Base-by-base conservation (phyloP, 2,797 vertebrate species). In the Leucoraja ocellata region DNA sequence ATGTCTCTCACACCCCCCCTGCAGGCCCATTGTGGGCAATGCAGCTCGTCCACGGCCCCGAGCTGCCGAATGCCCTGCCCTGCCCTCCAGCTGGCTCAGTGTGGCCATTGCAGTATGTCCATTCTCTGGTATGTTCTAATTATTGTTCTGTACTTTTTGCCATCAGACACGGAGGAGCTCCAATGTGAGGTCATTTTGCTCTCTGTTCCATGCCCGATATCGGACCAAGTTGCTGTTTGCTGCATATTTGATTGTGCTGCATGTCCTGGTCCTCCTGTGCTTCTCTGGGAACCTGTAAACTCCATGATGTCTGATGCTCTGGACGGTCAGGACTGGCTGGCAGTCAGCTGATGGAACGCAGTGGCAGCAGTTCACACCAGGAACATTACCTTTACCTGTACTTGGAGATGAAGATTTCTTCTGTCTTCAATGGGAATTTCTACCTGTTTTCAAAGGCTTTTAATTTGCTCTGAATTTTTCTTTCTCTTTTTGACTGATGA, bases 211-310 rank as follows among this genome's bases (percentile, higher is more conserved):
- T 95, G 98, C 98, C 65, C 97, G 98, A 13, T 97, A 98, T 93
- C 97, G 95, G 36, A 96, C 97, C 11, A 98, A 98, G 7, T 95
- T 99, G 91, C 96, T 99, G 6, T 95, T 96, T 77, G 95, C 96
- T 25, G 9, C 96, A 36, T 99, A 99, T 94, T 95, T 99, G 94
- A 95, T 99, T 84, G 96, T 96, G 0, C 94, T 99, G 94, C 99
- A 99, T 1, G 94, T 96, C 28, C 96, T 99, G 93, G 96, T 99
- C 77, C 93, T 99, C 94, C 96, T 99, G 13, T 99, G 98, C 94
- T 95, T 99, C 94, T 97, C 97, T 0, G 98, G 98, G 63, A 98
- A 95, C 96, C 95, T 99, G 13, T 99, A 95, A 98, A 93, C 93
- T 74, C 84, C 83, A 32, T 83, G 32, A 10, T 90, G 4, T 61